These are phyloP conservation scores for Chiridota heheva DNA, from an alignment of 35 echinoderm and acorn worm species.

Conservation along the genomic window DNA sequence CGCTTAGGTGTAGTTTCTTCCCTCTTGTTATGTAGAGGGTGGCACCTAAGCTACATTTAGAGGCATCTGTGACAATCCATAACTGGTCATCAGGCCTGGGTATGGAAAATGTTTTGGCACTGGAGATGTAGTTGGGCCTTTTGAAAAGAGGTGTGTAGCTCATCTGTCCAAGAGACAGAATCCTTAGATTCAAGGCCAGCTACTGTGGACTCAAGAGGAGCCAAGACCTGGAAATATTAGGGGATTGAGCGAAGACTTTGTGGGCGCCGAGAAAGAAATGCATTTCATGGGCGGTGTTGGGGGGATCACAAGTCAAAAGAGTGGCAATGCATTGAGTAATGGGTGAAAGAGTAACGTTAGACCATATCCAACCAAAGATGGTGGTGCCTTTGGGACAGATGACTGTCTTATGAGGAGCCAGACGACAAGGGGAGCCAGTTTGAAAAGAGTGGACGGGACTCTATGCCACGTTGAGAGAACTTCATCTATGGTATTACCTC, in stretches of 20 bases:
- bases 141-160: neutral
- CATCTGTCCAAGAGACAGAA: conserved; percentile 6
- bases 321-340: conserved; percentile 23
- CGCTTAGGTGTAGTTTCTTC: conserved; percentile 12
- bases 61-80: conserved; percentile 61
- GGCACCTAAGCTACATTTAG: conserved; percentile 40
- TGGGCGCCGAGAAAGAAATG: conserved; percentile 38
- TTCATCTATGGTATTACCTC: conserved; percentile 49
- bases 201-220: conserved; percentile 17
- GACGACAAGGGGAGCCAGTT: conserved; percentile 5
- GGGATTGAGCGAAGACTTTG: conserved; percentile 12
- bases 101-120: conserved; percentile 11
- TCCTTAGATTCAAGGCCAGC: conserved; percentile 22
- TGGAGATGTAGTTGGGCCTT: neutral
- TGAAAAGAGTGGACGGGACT: conserved; percentile 24
- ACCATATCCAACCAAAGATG: conserved; percentile 56
- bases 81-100: conserved; percentile 33
- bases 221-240: neutral
- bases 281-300: conserved; percentile 7
- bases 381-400: conserved; percentile 41
- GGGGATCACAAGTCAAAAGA: conserved; percentile 17
- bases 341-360: neutral
- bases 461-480: conserved; percentile 33
- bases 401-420: conserved; percentile 55
- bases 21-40: conserved; percentile 46